phyloP scores from a whole-genome alignment of 2,888 invertebrate species.

The Eupithecia abbreviata region DNA sequence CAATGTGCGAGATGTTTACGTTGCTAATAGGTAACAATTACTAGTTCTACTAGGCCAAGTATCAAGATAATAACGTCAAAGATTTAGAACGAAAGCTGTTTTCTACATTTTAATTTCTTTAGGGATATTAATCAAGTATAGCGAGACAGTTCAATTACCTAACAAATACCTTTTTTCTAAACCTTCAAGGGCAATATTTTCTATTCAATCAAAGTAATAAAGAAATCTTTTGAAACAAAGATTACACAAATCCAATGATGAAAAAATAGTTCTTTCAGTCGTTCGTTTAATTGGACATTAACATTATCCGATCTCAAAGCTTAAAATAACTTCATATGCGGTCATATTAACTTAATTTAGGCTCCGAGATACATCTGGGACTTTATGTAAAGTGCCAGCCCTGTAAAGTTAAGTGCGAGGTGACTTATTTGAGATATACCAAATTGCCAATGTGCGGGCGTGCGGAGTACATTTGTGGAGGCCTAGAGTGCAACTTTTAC shows the following conservation, averaged over 20 bases:
- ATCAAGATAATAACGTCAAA: neutral
- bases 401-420: slow-evolving; percentile 4
- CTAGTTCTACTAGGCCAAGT: neutral
- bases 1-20: slow-evolving; percentile 5
- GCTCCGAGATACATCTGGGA: neutral
- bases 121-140: too few species aligned
- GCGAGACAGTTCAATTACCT: too few species aligned
- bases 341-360: neutral
- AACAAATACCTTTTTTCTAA: too few species aligned
- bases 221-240: too few species aligned
- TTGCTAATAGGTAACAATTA: slow-evolving; percentile 9
- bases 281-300: too few species aligned
- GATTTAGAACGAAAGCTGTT: neutral
- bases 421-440: slow-evolving; percentile 38
- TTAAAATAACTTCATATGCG: too few species aligned
- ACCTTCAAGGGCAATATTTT: too few species aligned
- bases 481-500: slow-evolving; percentile 23
- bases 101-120: neutral
- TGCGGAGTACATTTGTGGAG: slow-evolving; percentile 18
- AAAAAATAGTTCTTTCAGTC: too few species aligned
- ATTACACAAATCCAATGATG: too few species aligned
- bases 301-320: too few species aligned
- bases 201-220: too few species aligned
- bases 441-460: slow-evolving; percentile 30
- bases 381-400: slow-evolving; percentile 9